These are phyloP conservation scores for Porites australiensis DNA, from an alignment of 64 coral and sea anemone genomes.

Conservation along the genomic window DNA sequence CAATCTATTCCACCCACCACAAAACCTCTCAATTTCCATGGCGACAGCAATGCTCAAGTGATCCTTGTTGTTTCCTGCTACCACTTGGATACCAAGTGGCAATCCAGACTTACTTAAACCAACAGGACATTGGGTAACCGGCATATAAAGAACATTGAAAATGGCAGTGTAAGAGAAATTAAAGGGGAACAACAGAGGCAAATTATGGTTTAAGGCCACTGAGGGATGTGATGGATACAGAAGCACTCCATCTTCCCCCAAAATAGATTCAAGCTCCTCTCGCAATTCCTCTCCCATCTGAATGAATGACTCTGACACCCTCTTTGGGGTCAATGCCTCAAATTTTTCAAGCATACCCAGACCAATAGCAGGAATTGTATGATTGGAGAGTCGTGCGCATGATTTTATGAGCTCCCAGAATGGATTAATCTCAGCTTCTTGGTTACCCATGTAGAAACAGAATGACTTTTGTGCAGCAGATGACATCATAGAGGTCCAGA, in stretches of 20 bases:
- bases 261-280: constrained; percentile 75
- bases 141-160: constrained; percentile 96
- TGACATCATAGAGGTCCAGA: constrained; percentile 92
- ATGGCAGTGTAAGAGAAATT: constrained; percentile 95
- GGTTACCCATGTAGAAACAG: constrained; percentile 80
- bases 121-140: constrained; percentile 88
- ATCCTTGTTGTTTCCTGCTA: constrained; percentile 82
- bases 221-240: constrained; percentile 91
- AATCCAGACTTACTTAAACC: constrained; percentile 68
- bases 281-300: constrained; percentile 78
- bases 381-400: constrained; percentile 71
- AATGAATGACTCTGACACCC: constrained; percentile 60
- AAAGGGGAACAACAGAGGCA: constrained; percentile 80
- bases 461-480: constrained; percentile 83
- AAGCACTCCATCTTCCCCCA: constrained; percentile 88
- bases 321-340: constrained; percentile 77
- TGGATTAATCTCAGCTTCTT: constrained; percentile 60
- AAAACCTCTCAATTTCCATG: constrained; percentile 78
- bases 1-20: constrained; percentile 84
- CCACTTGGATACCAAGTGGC: constrained; percentile 87
- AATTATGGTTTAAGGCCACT: constrained; percentile 74
- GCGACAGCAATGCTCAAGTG: constrained; percentile 85
- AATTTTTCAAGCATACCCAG: constrained; percentile 89
- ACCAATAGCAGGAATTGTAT: constrained; percentile 95
- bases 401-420: constrained; percentile 94